Evolutionary conservation across 2,797 vertebrate species (phyloP), one percentile per base, ranked within the genome.

Genomic region (Capromys pilorides): DNA sequence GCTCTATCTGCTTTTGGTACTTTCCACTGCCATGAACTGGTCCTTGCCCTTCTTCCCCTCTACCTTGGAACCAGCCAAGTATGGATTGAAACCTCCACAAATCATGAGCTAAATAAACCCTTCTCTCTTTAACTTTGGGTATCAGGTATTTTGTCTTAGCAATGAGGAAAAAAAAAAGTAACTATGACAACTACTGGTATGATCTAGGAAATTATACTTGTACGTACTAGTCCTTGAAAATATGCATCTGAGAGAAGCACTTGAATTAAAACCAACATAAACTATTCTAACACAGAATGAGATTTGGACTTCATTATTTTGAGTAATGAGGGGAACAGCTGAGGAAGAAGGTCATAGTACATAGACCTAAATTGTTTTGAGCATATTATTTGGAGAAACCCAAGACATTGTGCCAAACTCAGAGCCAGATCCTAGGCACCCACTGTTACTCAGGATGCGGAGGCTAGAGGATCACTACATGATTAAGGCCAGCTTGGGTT

Each of bases 261-360:
- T 11, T 84, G n/a, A 45, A 88, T 61, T 82, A 94, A 86, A 81
- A 73, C 14, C 8, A 88, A 82, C 59, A 75, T 77, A 94, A 84
- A 54, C 41, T n/a, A 84, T 84, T 78, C 26, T 67, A 67, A 77
- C 33, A 89, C 1, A 9, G 36, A 36, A 49, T 67, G 71, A 89
- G 36, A 84, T 84, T 9, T 85, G 33, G 80, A 94, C 31, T 84
- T 9, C 21, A 77, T 36, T 78, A 41, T 33, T 86, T 41, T 83
- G 39, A 91, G 83, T 73, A 62, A 69, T 36, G 26, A 39, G 13
- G 66, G 21, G 51, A 71, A 87, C 33, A 61, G 31, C 21, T 75
- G 36, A 57, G 45, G 36, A 91, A 86, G 66, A 73, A 86, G 62
- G 16, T 69, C 49, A n/a, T 36, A 26, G 19, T 69, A 86, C 36